These are phyloP conservation scores for Sitobion miscanthi DNA, from an alignment of 1,140 invertebrate genomes.

Conservation along the genomic window DNA sequence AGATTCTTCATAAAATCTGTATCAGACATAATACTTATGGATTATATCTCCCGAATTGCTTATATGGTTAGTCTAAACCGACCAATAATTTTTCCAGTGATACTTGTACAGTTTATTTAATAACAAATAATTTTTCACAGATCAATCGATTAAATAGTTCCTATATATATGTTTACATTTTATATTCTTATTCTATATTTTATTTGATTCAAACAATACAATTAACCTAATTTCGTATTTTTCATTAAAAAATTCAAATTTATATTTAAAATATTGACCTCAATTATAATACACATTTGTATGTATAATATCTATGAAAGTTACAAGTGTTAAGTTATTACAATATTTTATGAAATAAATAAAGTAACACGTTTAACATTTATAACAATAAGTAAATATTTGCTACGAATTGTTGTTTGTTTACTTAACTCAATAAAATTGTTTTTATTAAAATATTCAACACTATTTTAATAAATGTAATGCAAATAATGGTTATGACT, in stretches of 20 bases:
- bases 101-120: no score
- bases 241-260: neutral
- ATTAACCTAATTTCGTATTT: no score
- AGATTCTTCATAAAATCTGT: neutral
- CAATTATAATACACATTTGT: neutral
- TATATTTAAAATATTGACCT: neutral
- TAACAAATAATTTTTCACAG: no score
- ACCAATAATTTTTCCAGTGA: no score
- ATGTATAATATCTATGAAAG: neutral
- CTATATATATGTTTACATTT: neutral
- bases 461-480: neutral
- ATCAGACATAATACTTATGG: neutral
- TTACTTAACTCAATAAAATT: neutral
- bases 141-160: no score
- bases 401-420: neutral
- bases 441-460: neutral
- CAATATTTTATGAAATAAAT: neutral
- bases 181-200: neutral
- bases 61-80: no score
- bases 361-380: neutral
- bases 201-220: neutral
- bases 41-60: neutral
- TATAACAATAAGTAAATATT: neutral
- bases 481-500: neutral
- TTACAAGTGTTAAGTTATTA: neutral